phyloP scores from a whole-genome alignment of 2,113 vertebrate species.

The Hemichromis elongatus region DNA sequence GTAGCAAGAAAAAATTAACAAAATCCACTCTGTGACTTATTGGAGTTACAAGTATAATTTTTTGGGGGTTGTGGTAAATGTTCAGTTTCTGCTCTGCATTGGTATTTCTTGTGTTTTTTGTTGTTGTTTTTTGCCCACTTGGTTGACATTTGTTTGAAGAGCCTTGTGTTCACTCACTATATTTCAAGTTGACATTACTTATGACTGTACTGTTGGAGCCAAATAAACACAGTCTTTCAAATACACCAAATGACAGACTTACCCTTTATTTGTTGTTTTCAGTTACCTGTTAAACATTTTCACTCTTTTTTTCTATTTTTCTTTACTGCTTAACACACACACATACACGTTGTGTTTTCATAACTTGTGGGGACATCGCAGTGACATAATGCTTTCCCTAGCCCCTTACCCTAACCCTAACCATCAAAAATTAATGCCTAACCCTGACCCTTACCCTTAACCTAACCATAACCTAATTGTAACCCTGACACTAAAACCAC shows the following conservation, averaged over 20 bases:
- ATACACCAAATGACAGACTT: background rate
- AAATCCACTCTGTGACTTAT: background rate
- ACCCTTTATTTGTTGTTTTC: background rate
- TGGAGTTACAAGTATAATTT: background rate
- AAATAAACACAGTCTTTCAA: constrained; percentile 75
- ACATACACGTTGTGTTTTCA: too few relatives aligned
- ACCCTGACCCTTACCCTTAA: too few relatives aligned
- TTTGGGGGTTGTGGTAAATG: background rate
- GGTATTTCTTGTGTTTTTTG: constrained; percentile 11
- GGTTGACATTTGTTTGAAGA: constrained; percentile 54
- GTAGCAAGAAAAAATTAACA: background rate
- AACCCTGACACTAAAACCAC: too few relatives aligned
- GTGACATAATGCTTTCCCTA: too few relatives aligned
- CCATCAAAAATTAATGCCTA: too few relatives aligned
- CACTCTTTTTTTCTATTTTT: background rate
- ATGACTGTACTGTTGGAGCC: constrained; percentile 72
- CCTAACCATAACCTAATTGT: too few relatives aligned
- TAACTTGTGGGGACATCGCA: too few relatives aligned
- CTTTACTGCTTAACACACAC: background rate
- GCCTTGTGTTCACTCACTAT: constrained; percentile 42
- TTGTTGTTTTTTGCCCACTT: constrained; percentile 28
- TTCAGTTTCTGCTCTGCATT: constrained; percentile 27
- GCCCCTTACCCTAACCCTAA: too few relatives aligned
- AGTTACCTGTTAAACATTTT: background rate
- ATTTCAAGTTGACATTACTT: constrained; percentile 58